Evolutionary conservation across 2,797 vertebrate species (phyloP).

Genomic region (Acanthornis magna): DNA sequence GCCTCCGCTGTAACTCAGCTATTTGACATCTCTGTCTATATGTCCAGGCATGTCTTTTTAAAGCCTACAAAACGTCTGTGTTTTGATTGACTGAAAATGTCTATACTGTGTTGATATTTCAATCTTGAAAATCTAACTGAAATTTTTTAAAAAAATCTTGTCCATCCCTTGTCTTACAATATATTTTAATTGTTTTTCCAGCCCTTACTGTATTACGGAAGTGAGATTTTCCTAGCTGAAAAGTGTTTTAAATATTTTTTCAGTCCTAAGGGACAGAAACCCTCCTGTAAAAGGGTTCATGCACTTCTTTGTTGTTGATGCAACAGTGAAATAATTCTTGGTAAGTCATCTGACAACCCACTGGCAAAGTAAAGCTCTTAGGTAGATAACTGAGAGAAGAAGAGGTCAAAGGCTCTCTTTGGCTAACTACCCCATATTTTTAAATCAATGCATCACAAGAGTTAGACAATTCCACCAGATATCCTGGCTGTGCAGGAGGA

Average conservation of each 20-base stretch:
- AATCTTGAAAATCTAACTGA: neutral
- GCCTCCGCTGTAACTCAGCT: neutral
- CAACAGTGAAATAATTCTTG: neutral
- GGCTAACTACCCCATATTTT: neutral
- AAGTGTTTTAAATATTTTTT: neutral
- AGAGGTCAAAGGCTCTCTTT: neutral
- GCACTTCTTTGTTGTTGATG: neutral
- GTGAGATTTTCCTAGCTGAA: neutral
- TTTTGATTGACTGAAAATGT: neutral
- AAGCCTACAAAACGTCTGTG: neutral
- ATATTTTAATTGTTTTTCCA: neutral
- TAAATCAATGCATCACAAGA: neutral
- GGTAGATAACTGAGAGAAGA: neutral
- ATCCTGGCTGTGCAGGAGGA: neutral
- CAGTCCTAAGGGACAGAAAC: neutral
- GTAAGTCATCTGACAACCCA: neutral
- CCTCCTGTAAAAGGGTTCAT: neutral
- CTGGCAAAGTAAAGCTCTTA: neutral
- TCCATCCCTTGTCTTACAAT: accelerated
- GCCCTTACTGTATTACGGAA: neutral
- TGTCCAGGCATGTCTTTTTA: neutral
- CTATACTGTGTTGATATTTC: neutral
- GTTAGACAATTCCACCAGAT: neutral
- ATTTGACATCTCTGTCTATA: neutral
- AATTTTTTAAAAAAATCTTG: neutral